A percentile compares a stretch with the other conserved stretches of the same genome.
phyloP scores from a whole-genome alignment of 2,113 vertebrate genomes.

The Salvelinus namaycush region DNA sequence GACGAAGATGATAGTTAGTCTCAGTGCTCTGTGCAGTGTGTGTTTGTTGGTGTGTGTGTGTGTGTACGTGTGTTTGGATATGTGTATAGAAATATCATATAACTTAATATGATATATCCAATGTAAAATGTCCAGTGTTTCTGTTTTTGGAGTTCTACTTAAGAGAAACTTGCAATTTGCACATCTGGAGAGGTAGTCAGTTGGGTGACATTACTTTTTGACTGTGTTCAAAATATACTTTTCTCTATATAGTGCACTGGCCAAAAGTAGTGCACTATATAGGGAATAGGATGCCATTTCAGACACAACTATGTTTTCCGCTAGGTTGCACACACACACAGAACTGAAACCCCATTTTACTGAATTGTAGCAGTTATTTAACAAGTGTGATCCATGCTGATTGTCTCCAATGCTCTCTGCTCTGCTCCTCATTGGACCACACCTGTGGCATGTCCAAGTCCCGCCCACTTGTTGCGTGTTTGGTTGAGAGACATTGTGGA shows the following conservation, averaged over 20 bases:
- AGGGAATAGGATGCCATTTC: too few species aligned
- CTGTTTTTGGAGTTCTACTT: conserved; percentile 82
- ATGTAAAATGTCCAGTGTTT: conserved; percentile 89
- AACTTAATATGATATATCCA: conserved; percentile 48
- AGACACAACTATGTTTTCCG: too few species aligned
- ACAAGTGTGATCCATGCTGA: conserved; percentile 81
- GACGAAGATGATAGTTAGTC: background rate
- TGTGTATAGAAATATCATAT: conserved; percentile 57
- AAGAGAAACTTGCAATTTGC: conserved; percentile 98
- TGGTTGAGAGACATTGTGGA: background rate
- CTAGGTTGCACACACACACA: conserved; percentile 13
- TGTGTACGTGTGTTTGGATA: conserved; percentile 36
- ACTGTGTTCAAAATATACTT: conserved; percentile 34
- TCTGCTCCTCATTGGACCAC: background rate
- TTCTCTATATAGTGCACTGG: background rate
- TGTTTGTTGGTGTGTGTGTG: conserved; percentile 36
- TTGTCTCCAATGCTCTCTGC: background rate
- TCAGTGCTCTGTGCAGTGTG: conserved; percentile 43
- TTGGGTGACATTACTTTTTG: conserved; percentile 76
- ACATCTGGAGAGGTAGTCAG: conserved; percentile 83
- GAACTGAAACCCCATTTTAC: conserved; percentile 76
- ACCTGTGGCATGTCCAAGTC: conserved; percentile 58
- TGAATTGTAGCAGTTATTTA: conserved; percentile 91
- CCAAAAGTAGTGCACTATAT: too few species aligned
- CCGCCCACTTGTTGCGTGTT: conserved; percentile 45